These are phyloP conservation scores for Rousettus madagascariensis DNA, from an alignment of 2,797 vertebrate species.

Conservation along the genomic window DNA sequence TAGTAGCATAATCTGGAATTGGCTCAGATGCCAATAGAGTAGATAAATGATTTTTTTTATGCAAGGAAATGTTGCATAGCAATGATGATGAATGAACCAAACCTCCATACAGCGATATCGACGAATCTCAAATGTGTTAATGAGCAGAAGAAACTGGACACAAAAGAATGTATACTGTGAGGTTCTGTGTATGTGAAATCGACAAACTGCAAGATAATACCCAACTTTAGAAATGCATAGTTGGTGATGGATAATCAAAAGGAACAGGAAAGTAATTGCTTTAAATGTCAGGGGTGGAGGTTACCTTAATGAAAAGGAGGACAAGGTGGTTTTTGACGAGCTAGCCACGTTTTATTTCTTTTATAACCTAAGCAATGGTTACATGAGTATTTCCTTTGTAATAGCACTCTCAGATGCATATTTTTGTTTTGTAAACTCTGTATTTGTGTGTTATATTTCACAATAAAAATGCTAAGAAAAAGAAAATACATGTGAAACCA, in stretches of 20 bases:
- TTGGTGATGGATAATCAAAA: background rate
- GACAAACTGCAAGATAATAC: background rate
- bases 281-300: background rate
- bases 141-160: background rate
- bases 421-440: background rate
- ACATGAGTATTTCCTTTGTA: background rate
- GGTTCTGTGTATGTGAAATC: background rate
- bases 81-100: background rate
- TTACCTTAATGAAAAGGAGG: background rate
- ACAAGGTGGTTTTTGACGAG: background rate
- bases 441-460: background rate
- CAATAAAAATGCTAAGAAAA: background rate
- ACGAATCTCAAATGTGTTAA: background rate
- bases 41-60: background rate
- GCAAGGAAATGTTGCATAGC: background rate
- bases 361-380: background rate
- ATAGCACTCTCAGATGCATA: background rate
- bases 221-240: background rate
- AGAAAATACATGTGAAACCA: background rate
- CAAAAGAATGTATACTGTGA: background rate
- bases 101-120: background rate
- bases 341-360: background rate
- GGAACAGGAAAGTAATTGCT: background rate
- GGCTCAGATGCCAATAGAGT: background rate
- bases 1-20: background rate